phyloP scores from a whole-genome alignment of 2,888 invertebrate genomes.

The Xanthorhoe designata region DNA sequence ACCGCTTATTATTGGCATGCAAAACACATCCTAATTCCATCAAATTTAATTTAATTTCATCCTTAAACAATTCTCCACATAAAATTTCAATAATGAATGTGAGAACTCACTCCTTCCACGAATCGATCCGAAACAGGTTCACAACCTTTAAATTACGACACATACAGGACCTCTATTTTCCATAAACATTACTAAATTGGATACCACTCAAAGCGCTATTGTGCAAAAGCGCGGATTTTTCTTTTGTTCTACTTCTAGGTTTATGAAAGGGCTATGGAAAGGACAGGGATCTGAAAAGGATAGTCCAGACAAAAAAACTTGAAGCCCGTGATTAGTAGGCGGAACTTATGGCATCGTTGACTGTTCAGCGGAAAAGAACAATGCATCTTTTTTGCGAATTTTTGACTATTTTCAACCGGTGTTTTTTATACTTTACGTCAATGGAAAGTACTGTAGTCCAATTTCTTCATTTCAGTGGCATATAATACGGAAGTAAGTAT shows the following conservation, averaged over 20 bases:
- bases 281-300: slow-evolving; percentile 25
- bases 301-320: slow-evolving; percentile 33
- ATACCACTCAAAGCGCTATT: slow-evolving; percentile 29
- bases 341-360: slow-evolving; percentile 34
- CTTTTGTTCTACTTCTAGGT: slow-evolving; percentile 29
- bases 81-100: slow-evolving; percentile 25
- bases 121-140: slow-evolving; percentile 29
- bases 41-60: too few relatives aligned
- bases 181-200: slow-evolving; percentile 22
- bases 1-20: background rate
- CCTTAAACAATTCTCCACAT: background rate
- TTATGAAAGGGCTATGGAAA: slow-evolving; percentile 14
- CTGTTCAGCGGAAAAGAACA: slow-evolving; percentile 21
- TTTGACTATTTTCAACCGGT: slow-evolving; percentile 3
- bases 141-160: slow-evolving; percentile 27
- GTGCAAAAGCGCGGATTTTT: slow-evolving; percentile 27
- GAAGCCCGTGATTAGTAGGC: slow-evolving; percentile 17
- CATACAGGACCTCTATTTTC: slow-evolving; percentile 21
- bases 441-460: too few relatives aligned
- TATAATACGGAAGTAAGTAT: too few relatives aligned
- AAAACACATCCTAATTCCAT: background rate
- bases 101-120: slow-evolving; percentile 27
- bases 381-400: slow-evolving; percentile 8
- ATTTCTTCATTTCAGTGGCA: too few relatives aligned
- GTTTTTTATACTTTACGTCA: background rate